Conservation (phyloP, 2,113 vertebrate species). For the Malurus alboscapulatus region DNA sequence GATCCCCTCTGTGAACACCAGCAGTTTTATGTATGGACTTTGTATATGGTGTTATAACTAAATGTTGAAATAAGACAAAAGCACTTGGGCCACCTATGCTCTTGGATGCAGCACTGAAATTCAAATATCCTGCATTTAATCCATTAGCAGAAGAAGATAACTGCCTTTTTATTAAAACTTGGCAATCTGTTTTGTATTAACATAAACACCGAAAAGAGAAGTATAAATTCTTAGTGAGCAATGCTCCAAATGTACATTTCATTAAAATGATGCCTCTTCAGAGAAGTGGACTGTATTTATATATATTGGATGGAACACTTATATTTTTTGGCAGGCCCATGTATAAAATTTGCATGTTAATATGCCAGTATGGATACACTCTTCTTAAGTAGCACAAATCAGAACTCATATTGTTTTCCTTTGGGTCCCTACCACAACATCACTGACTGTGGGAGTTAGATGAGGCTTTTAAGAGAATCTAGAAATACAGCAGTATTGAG, state of each 20-base stretch:
- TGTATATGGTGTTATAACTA: background rate
- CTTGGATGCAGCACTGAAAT: slow-evolving; percentile 4
- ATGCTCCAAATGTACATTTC: slow-evolving; percentile 59
- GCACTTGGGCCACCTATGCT: background rate
- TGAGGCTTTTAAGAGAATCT: slow-evolving; percentile 31
- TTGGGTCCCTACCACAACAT: slow-evolving; percentile 21
- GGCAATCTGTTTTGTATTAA: slow-evolving; percentile 51
- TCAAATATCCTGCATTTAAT: slow-evolving; percentile 42
- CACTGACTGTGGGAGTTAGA: slow-evolving; percentile 34
- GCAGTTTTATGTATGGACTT: background rate
- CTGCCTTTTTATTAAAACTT: slow-evolving; percentile 67
- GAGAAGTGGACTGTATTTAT: slow-evolving; percentile 57
- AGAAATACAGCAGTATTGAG: background rate
- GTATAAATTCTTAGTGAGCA: slow-evolving; percentile 54
- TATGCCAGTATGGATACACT: slow-evolving; percentile 27
- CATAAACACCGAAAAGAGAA: slow-evolving; percentile 58
- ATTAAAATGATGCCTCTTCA: slow-evolving; percentile 67
- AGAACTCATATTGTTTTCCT: slow-evolving; percentile 47
- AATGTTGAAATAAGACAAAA: background rate
- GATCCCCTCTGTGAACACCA: background rate
- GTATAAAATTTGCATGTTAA: slow-evolving; percentile 59
- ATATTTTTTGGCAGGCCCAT: slow-evolving; percentile 57
- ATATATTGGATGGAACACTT: slow-evolving; percentile 52
- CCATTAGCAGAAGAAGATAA: slow-evolving; percentile 60
- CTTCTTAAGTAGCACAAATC: slow-evolving; percentile 58